A percentile compares a stretch with the other conserved stretches of the same genome.
Conservation (phyloP, 2,888 invertebrate species). For the Noctua comes region DNA sequence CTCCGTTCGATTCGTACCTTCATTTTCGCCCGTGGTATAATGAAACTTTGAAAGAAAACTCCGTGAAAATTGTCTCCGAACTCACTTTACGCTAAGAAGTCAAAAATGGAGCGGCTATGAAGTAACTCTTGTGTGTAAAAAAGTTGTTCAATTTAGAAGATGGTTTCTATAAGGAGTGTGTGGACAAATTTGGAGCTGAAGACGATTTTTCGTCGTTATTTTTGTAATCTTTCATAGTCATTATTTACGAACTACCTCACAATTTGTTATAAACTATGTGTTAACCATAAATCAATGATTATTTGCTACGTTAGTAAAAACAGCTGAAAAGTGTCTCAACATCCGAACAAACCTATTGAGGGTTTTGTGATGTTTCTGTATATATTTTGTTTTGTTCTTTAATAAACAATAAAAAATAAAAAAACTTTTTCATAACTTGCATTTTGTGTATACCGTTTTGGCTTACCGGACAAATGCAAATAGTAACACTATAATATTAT, state of each 20-base stretch:
- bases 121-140: conserved; percentile 53
- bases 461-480: background rate
- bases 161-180: conserved; percentile 41
- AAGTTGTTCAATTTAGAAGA: conserved; percentile 54
- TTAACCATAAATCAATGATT: too few species aligned
- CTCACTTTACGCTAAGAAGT: conserved; percentile 64
- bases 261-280: too few species aligned
- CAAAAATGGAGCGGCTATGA: conserved; percentile 63
- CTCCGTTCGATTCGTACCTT: conserved; percentile 73
- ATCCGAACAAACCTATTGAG: too few species aligned
- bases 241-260: too few species aligned
- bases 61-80: conserved; percentile 67
- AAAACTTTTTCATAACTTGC: conserved; percentile 5
- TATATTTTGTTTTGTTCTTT: too few species aligned
- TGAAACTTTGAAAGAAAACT: conserved; percentile 73
- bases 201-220: conserved; percentile 1
- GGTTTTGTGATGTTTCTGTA: too few species aligned
- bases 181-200: conserved; percentile 32
- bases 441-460: too few species aligned
- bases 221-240: too few species aligned
- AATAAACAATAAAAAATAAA: too few species aligned
- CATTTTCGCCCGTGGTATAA: conserved; percentile 74
- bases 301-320: too few species aligned
- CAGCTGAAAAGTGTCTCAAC: too few species aligned
- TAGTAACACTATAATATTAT: background rate